These are phyloP conservation scores for Holotrichia oblita DNA, from an alignment of 1,140 invertebrate species.

Conservation along the genomic window DNA sequence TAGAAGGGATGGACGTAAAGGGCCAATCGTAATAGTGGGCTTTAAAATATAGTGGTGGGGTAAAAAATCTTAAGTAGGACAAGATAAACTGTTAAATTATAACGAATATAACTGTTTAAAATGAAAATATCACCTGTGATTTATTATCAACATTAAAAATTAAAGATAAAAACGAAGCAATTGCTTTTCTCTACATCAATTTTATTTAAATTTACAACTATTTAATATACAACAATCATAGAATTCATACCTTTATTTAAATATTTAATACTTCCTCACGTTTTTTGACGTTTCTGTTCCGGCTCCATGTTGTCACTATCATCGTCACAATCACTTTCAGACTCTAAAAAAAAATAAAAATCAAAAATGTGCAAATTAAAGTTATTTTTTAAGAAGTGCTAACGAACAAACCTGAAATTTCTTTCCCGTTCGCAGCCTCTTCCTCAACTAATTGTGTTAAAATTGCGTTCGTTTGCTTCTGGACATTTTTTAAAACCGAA, in stretches of 20 bases:
- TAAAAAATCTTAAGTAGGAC: too few species aligned
- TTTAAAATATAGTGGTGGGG: too few species aligned
- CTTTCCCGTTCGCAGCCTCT: not conserved
- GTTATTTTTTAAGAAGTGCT: not conserved
- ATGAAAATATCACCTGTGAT: too few species aligned
- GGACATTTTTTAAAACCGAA: not conserved
- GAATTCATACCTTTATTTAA: not conserved
- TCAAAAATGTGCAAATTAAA: not conserved
- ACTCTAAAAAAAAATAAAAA: not conserved
- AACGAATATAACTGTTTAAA: too few species aligned
- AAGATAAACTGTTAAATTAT: too few species aligned
- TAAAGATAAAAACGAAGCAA: too few species aligned
- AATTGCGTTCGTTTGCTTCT: constrained; percentile 1
- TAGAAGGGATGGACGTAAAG: not conserved
- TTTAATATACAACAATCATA: not conserved
- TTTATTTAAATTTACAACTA: not conserved
- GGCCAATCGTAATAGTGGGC: not conserved
- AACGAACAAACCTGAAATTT: constrained; percentile 5
- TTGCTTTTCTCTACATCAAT: too few species aligned
- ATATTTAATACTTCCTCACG: not conserved
- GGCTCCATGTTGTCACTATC: not conserved
- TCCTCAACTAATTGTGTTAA: constrained; percentile 9
- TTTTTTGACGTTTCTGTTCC: not conserved
- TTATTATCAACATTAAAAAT: too few species aligned
- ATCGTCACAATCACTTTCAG: not conserved